These are phyloP conservation scores for Caenorhabditis macrosperma DNA, from an alignment of 2,888 invertebrate genomes.

Conservation along the genomic window DNA sequence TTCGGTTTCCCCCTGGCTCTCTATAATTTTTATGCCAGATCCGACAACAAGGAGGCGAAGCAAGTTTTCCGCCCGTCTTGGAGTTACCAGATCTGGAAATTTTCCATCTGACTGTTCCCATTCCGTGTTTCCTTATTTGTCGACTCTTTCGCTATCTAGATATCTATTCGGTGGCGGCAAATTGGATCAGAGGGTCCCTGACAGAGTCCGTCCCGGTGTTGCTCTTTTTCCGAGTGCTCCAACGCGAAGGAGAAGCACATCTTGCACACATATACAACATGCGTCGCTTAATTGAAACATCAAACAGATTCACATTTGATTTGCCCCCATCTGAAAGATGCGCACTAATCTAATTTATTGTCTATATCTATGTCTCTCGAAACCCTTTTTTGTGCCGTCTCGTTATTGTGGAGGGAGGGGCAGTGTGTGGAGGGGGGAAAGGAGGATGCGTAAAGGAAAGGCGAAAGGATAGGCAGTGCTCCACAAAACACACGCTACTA, in stretches of 20 bases:
- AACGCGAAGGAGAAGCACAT: too few species aligned
- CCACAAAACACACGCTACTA: conserved; percentile 31
- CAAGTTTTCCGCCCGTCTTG: background rate
- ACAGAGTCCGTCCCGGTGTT: conserved; percentile 45
- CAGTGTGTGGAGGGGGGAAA: background rate
- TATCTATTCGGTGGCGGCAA: conserved; percentile 34
- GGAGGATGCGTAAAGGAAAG: conserved; percentile 30
- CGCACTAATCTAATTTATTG: conserved; percentile 51
- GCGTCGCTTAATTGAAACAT: conserved; percentile 51
- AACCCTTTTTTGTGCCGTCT: conserved; percentile 32
- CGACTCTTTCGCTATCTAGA: conserved; percentile 20
- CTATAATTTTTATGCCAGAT: conserved; percentile 2
- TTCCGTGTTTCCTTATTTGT: background rate
- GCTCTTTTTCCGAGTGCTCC: conserved; percentile 45
- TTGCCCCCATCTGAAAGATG: conserved; percentile 52
- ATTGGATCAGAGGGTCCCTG: conserved; percentile 45
- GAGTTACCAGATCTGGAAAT: background rate
- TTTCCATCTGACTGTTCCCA: background rate
- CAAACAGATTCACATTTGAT: conserved; percentile 59
- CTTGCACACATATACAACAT: conserved; percentile 5
- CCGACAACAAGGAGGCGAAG: background rate
- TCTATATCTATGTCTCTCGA: conserved; percentile 53
- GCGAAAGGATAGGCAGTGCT: conserved; percentile 28
- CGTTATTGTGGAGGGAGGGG: conserved; percentile 9
- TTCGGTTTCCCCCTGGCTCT: background rate